Base-by-base conservation (phyloP, 2,113 vertebrate species). In the Chaenogobius annularis region DNA sequence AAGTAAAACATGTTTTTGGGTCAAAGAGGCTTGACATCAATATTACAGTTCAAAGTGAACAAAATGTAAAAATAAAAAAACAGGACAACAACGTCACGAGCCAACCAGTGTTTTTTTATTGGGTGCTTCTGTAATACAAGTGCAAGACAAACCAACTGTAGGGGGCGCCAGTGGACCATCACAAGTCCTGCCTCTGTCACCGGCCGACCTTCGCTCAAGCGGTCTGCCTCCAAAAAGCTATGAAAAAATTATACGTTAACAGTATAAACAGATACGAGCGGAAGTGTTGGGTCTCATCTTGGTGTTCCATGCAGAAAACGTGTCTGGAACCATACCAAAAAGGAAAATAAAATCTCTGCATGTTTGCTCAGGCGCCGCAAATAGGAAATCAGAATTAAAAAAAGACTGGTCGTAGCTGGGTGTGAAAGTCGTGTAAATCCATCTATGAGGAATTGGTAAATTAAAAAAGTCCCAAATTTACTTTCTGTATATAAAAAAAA, bases 61-160 rank as follows among this genome's bases (percentile, higher is more conserved):
- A n/a, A n/a, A n/a, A n/a, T n/a, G n/a, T n/a, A n/a, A n/a, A n/a
- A n/a, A n/a, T n/a, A n/a, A 54, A 54, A 7, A n/a, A 3, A 54
- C 50, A 54, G 40, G n/a, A 17, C 48, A 81, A 74, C 68, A 44
- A 14, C 84, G 72, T 89, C 89, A 92, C 88, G 86, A 90, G 92
- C 95, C 94, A 94, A 95, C 95, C 96, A 96, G 96, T 96, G 96
- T 97, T 97, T 40, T 97, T 98, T 98, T 97, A 97, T 96, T 98
- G 95, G 96, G 95, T 95, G 96, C 94, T 95, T 97, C 95, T 94
- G 96, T 97, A 95, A 98, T 96, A 97, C 95, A 96, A 96, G 95
- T 97, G 95, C 95, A 96, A 95, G 94, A 96, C 95, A 97, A 93
- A 97, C 95, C 95, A 94, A 95, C 67, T 92, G 94, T 95, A 95